Conservation (phyloP, 2,888 invertebrate genomes). For the Catocala nupta region DNA sequence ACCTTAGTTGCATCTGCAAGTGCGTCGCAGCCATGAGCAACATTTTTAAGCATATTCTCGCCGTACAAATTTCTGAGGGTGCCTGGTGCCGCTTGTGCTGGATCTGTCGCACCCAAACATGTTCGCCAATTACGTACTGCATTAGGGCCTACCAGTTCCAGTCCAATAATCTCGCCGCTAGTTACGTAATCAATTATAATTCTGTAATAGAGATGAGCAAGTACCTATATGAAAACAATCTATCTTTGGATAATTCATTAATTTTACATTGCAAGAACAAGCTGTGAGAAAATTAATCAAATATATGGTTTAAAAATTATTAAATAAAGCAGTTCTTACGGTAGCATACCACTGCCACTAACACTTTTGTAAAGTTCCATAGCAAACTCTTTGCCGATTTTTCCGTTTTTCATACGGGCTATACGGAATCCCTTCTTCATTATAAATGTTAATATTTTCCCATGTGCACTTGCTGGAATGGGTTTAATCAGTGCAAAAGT, state of each 20-base stretch:
- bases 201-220: conserved; percentile 61
- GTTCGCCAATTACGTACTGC: conserved; percentile 89
- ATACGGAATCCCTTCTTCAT: conserved; percentile 89
- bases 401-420: conserved; percentile 91
- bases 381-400: conserved; percentile 89
- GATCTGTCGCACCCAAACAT: conserved; percentile 89
- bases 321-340: conserved; percentile 78
- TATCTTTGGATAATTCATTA: too few relatives aligned
- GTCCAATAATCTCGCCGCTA: conserved; percentile 90
- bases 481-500: conserved; percentile 94
- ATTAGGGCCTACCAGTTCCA: conserved; percentile 91
- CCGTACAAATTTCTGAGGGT: conserved; percentile 90
- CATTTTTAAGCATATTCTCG: conserved; percentile 89
- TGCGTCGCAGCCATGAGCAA: conserved; percentile 91
- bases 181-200: conserved; percentile 89
- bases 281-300: too few relatives aligned
- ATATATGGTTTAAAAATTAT: neutral
- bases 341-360: conserved; percentile 87
- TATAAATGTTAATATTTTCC: conserved; percentile 92
- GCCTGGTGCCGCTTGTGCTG: conserved; percentile 87
- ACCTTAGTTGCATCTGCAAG: conserved; percentile 84
- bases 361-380: conserved; percentile 88
- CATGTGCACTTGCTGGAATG: conserved; percentile 89
- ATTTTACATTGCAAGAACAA: too few relatives aligned
- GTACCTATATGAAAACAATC: too few relatives aligned